Evolutionary conservation across 2,797 vertebrate species (phyloP), one percentile per base, ranked within the genome.

Genomic region (Schizothorax lantsangensis): DNA sequence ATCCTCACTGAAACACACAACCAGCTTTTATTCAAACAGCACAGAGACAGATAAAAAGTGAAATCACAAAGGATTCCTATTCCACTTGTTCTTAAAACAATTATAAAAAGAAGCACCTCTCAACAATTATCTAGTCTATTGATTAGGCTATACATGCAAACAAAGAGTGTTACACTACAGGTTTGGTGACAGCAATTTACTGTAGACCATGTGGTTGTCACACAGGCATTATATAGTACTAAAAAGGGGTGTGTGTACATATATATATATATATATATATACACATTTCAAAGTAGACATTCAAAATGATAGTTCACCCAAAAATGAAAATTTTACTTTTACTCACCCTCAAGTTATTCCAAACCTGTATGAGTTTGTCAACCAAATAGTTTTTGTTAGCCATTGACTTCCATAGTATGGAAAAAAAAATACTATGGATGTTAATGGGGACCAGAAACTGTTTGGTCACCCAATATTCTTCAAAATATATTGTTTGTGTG

Each of bases 1-100:
- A 85, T 93, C 94, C 93, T 97, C 97, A 91, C 98, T 99, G 89
- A 94, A 92, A 81, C 40, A 95, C 89, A 94, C 88, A 91, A 91
- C 23, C 36, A 79, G 17, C 6, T 7, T 43, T 49, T 43, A 57
- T 10, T 52, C 3, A 40, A 36, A 77, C 43, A 77, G n/a, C 19
- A 62, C 9, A 59, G 10, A 62, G 21, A 54, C 1, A 57, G 15
- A 73, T 2, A 15, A 26, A 36, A 54, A 33, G 17, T 33, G 8
- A 77, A 66, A 36, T 68, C 15, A 8, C 64, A 68, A 33, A 12
- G 17, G 5, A 77, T 23, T 77, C 30, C 52, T 36, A 36, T 6
- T 33, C 47, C 4, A 54, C 74, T 77, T 36, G 30, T 15, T 36
- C 49, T 38, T 14, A 54, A 77, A 54, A 36, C 5, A 36, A 6